phyloP scores from a whole-genome alignment of 2,113 vertebrate species.

The Hassar affinis region DNA sequence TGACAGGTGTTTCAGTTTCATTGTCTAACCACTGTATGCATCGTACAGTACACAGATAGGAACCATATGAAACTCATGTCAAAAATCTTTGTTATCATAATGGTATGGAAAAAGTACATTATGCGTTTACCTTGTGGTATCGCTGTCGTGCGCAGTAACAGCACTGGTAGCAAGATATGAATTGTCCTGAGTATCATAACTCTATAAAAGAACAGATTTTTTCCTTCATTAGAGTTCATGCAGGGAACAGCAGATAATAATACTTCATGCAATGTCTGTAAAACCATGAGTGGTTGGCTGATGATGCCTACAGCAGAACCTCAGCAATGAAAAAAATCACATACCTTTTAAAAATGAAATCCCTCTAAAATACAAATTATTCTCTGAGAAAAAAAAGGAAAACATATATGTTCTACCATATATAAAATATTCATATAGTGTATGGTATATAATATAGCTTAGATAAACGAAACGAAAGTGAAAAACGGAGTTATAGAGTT shows the following conservation, averaged over 20 bases:
- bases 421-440: conserved; percentile 30
- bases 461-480: conserved; percentile 7
- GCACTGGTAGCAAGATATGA: conserved; percentile 74
- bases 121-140: conserved; percentile 75
- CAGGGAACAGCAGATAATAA: not conserved
- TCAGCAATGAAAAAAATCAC: not conserved
- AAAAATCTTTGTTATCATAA: not conserved
- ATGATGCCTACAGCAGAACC: not conserved
- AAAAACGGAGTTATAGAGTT: not conserved
- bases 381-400: conserved; percentile 8
- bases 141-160: conserved; percentile 72
- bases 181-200: conserved; percentile 78
- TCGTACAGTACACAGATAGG: too few relatives aligned
- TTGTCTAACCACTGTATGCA: too few relatives aligned
- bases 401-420: conserved; percentile 16
- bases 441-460: conserved; percentile 10
- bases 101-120: not conserved
- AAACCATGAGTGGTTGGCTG: too few relatives aligned
- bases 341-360: conserved; percentile 54
- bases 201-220: conserved; percentile 65
- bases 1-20: too few relatives aligned
- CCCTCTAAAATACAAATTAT: conserved; percentile 36
- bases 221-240: not conserved
- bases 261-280: not conserved
- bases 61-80: not conserved